Percentiles rank a stretch among this genome's conserved stretches.
These are phyloP conservation scores for Leptoteleia sp. DNA, from an alignment of 1,140 invertebrate species.

Conservation along the genomic window DNA sequence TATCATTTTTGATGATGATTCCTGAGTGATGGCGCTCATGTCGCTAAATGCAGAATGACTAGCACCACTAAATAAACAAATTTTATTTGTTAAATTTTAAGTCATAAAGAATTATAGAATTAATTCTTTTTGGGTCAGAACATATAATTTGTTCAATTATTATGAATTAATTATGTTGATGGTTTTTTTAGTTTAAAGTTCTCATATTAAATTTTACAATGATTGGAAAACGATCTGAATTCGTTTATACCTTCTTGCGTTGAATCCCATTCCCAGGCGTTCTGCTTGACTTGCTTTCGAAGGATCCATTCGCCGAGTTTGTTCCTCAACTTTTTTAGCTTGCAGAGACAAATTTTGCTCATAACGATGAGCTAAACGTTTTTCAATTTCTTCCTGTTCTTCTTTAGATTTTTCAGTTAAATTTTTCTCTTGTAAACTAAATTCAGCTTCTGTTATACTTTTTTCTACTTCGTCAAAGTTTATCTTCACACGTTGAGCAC, in stretches of 20 bases:
- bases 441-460: conserved; percentile 89
- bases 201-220: too few species aligned
- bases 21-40: conserved; percentile 96
- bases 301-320: conserved; percentile 89
- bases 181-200: too few species aligned
- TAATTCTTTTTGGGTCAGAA: too few species aligned
- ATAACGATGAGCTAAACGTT: conserved; percentile 89
- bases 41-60: conserved; percentile 96
- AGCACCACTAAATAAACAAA: conserved; percentile 84
- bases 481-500: conserved; percentile 96
- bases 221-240: too few species aligned
- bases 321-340: conserved; percentile 90
- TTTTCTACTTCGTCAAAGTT: conserved; percentile 98
- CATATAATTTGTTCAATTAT: too few species aligned
- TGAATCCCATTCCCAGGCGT: conserved; percentile 95
- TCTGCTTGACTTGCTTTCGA: conserved; percentile 94
- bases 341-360: conserved; percentile 89
- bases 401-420: conserved; percentile 80
- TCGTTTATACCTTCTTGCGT: conserved; percentile 82
- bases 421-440: conserved; percentile 86
- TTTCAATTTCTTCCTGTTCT: conserved; percentile 85
- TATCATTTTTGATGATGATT: conserved; percentile 77
- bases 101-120: too few species aligned
- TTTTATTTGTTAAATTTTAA: too few species aligned
- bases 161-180: too few species aligned